Evolutionary conservation across 2,113 vertebrate genomes (phyloP).

Genomic region (Rattus norvegicus): GRCr8 NC_086028.1:33701001-33701500

Average conservation of each 20-base stretch:
- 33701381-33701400: neutral
- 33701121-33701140: neutral
- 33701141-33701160: neutral
- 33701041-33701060: neutral
- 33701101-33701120: neutral
- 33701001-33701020: slow-evolving; percentile 6
- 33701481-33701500: neutral
- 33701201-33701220: neutral
- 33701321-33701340: neutral
- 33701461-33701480: slow-evolving; percentile 14
- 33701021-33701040: slow-evolving; percentile 12
- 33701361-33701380: neutral
- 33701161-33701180: neutral
- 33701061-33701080: neutral
- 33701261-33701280: neutral
- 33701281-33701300: neutral
- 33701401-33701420: neutral
- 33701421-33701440: neutral
- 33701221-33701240: neutral
- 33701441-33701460: slow-evolving; percentile 27
- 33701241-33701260: neutral
- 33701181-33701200: neutral
- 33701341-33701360: neutral
- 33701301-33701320: neutral
- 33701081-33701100: neutral